Percentiles rank a stretch among this genome's conserved stretches.
Conservation (phyloP, 2,797 vertebrate species). For the Rhincodon typus region DNA sequence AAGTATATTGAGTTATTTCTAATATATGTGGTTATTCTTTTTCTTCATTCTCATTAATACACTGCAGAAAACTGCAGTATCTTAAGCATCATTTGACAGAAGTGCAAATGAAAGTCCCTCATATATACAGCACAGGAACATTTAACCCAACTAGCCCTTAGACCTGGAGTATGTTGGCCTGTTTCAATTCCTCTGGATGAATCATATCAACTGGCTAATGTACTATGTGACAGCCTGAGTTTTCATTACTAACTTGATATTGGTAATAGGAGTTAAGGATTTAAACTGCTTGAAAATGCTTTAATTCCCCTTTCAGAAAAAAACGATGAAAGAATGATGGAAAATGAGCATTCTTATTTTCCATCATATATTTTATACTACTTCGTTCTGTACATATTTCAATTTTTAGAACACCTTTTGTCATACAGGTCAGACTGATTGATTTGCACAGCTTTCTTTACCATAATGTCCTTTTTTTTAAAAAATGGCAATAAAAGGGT, state of each 20-base stretch:
- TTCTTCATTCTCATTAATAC: slow-evolving; percentile 2
- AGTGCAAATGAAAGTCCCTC: neutral
- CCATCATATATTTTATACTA: neutral
- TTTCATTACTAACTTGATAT: neutral
- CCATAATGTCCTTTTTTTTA: no score
- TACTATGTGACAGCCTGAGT: neutral
- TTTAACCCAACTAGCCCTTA: slow-evolving; percentile 38
- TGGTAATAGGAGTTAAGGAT: neutral
- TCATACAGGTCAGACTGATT: neutral
- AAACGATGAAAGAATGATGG: neutral
- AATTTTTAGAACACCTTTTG: neutral
- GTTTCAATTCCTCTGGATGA: slow-evolving; percentile 40
- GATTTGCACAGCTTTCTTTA: neutral
- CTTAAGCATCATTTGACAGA: neutral
- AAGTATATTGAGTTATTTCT: slow-evolving; percentile 4
- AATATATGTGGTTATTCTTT: neutral
- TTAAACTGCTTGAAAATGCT: neutral
- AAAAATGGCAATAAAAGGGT: neutral
- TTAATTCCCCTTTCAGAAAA: neutral
- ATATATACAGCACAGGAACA: neutral
- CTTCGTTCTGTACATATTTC: neutral
- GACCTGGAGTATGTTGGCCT: slow-evolving; percentile 40
- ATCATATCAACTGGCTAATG: neutral
- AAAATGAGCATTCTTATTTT: neutral
- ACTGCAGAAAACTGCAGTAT: neutral